A percentile compares a stretch with the other conserved stretches of the same genome.
These are phyloP conservation scores for Chelonus insularis DNA, from an alignment of 1,140 invertebrate genomes.

Conservation along the genomic window DNA sequence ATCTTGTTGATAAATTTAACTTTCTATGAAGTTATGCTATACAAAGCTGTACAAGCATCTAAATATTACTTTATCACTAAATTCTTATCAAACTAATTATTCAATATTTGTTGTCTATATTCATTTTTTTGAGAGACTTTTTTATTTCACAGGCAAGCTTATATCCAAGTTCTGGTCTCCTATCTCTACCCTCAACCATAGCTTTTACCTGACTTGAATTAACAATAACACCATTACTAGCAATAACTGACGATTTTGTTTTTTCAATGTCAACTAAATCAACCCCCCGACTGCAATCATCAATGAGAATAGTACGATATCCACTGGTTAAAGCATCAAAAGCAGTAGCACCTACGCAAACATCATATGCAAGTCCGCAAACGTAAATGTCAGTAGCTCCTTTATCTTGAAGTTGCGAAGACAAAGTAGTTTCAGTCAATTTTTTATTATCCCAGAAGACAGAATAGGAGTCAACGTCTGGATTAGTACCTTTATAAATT, in stretches of 20 bases:
- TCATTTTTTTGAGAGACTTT: conserved; percentile 25
- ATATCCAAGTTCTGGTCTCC: conserved; percentile 83
- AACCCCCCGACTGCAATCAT: conserved; percentile 90
- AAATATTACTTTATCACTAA: too few relatives aligned
- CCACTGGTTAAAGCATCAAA: conserved; percentile 84
- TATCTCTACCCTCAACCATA: conserved; percentile 85
- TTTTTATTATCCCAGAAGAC: conserved; percentile 98
- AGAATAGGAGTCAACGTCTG: conserved; percentile 95
- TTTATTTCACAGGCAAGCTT: conserved; percentile 84
- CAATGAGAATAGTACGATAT: conserved; percentile 86
- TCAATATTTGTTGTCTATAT: neutral
- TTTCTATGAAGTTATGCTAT: too few relatives aligned
- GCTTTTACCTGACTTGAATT: conserved; percentile 75
- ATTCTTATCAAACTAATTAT: neutral
- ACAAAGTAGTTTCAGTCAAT: conserved; percentile 83
- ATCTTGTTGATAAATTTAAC: too few relatives aligned
- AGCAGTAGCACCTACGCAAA: conserved; percentile 92
- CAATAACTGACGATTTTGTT: conserved; percentile 75
- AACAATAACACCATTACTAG: conserved; percentile 78
- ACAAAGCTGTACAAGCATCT: too few relatives aligned
- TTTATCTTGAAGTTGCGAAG: conserved; percentile 74
- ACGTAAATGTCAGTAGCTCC: conserved; percentile 91
- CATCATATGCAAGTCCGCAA: conserved; percentile 94
- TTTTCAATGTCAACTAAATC: conserved; percentile 80
- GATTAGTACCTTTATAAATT: conserved; percentile 92